Base-by-base conservation (phyloP, 2,888 invertebrate genomes). In the Halictus ligatus region DNA sequence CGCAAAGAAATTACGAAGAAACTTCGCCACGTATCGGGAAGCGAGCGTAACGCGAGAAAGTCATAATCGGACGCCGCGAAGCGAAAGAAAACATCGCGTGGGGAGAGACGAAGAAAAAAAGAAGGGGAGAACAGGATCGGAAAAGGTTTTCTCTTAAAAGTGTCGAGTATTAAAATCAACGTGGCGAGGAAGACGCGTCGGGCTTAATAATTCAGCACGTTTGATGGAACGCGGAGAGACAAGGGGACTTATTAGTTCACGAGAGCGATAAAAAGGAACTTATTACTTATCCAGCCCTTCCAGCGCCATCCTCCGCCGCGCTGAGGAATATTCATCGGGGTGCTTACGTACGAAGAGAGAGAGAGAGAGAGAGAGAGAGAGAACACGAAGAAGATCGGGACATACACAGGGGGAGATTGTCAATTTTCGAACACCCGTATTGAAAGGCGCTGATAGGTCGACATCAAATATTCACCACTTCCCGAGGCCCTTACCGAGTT, bases 181-280 rank as follows among this genome's bases (percentile, higher is more conserved):
- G 71, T 69, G 77, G 50, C 54, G 46, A 74, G 80, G 58, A 50
- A 60, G 73, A 40, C 69, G 43, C 84, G 88, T 80, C 87, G 85
- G 80, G 83, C 87, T 95, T 93, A 94, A 95, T 94, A 94, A 95
- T 94, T 94, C 93, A 94, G 89, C 85, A 89, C 89, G 92, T 92
- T 94, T 92, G 92, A 92, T 91, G 93, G 92, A 92, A 89, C 88
- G 85, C 77, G 84, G 83, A 82, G 78, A 81, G 88, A 85, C 85
- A 86, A 86, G 89, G 86, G 91, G 91, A 91, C 93, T 95, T 94
- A 94, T 95, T 94, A 95, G 94, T 93, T 93, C 88, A 90, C 87
- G 88, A 90, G 92, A 93, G 93, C 92, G 93, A 93, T 94, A 94
- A 94, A 94, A 94, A 94, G 86, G 91, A 94, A 94, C 93, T 93